Conservation (phyloP, 2,888 invertebrate species). For the Opisthograptis luteolata region DNA sequence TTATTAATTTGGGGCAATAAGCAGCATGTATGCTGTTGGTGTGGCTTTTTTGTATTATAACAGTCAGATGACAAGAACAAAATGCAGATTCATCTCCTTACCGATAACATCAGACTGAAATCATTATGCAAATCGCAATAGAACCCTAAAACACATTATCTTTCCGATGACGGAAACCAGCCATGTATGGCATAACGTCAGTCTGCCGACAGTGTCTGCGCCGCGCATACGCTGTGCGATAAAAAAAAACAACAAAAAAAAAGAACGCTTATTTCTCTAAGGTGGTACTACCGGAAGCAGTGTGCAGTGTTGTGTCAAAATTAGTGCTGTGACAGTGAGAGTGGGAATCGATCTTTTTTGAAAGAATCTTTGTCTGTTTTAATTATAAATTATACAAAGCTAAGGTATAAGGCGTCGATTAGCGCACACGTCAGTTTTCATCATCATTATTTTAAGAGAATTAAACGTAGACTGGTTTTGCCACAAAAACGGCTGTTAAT, state of each 20-base stretch:
- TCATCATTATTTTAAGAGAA: conserved; percentile 31
- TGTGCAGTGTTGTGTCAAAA: conserved; percentile 21
- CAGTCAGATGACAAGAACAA: no score
- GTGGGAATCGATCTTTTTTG: conserved; percentile 23
- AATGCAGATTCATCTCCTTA: no score
- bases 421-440: conserved; percentile 21
- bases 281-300: conserved; percentile 32
- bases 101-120: neutral
- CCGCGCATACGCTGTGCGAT: conserved; percentile 33
- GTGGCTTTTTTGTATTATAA: no score
- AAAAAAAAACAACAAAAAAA: conserved; percentile 26
- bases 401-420: conserved; percentile 24
- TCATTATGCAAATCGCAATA: conserved; percentile 19
- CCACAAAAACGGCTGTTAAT: conserved; percentile 2
- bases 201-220: conserved; percentile 19
- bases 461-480: conserved; percentile 15
- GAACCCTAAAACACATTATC: conserved; percentile 39
- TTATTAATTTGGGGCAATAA: no score
- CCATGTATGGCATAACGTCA: conserved; percentile 36
- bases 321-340: conserved; percentile 22
- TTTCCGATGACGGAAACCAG: conserved; percentile 33
- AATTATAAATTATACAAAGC: neutral
- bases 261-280: conserved; percentile 21
- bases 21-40: no score
- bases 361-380: neutral